Base-by-base conservation (phyloP, 2,888 invertebrate species). In the Zootermopsis nevadensis region DNA sequence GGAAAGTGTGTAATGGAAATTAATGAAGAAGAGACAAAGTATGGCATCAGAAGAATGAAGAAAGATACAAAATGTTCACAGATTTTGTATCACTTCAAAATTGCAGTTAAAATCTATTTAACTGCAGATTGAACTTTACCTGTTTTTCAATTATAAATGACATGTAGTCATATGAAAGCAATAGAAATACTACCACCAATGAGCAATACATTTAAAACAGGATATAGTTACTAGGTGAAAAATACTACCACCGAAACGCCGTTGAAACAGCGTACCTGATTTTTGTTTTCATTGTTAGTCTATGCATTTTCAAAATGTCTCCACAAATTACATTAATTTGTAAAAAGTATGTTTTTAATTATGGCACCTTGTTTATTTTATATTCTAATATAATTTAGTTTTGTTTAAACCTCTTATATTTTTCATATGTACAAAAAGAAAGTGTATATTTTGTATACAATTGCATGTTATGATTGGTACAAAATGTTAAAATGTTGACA, bases 381-480 rank as follows among this genome's bases (percentile, higher is more conserved):
- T 60, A 60, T 60, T n/a, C n/a, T n/a, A n/a, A 60, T 60, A 7
- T 60, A 27, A 27, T 60, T 4, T 60, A 27, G 60, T 27, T 10
- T 60, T 60, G 60, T 60, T n/a, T 8, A 1, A 48, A 48, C 15
- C 60, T 8, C 15, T 15, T n/a, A 27, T n/a, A 27, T 8, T 60
- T 60, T 60, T 6, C 27, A 27, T n/a, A 8, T 7, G 60, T n/a
- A 60, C 60, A n/a, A 27, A 60, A n/a, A 60, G 27, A 60, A 60
- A 27, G n/a, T 60, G 27, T 60, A 60, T 60, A 60, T 60, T 60
- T 60, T 60, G 60, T 60, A 60, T n/a, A 60, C n/a, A n/a, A 60
- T 60, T 8, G 6, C 60, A 60, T 27, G 27, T 60, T 60, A 60
- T 60, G n/a, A 27, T n/a, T 60, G 8, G 6, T 60, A 60, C n/a